phyloP scores from a whole-genome alignment of 2,888 invertebrate genomes.

The Polydrusus tereticollis region DNA sequence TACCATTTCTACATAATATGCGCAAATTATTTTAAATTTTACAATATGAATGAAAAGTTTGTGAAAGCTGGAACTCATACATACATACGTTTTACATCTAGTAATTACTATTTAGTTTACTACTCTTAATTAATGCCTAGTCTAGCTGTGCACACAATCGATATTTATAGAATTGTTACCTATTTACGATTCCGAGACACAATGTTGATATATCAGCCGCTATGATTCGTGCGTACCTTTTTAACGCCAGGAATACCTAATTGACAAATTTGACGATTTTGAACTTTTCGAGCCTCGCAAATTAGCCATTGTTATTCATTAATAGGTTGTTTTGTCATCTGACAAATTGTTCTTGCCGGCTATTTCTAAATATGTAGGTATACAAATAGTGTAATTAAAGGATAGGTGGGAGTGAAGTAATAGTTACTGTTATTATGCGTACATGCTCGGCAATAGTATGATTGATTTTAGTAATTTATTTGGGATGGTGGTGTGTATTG shows the following conservation, averaged over 20 bases:
- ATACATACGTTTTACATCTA: background rate
- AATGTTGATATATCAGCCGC: conserved; percentile 37
- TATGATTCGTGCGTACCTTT: conserved; percentile 27
- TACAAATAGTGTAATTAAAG: background rate
- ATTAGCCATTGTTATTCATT: background rate
- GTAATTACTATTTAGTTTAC: conserved; percentile 39
- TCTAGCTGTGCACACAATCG: conserved; percentile 39
- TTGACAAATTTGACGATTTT: background rate
- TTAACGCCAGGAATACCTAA: background rate
- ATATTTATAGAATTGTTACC: conserved; percentile 45
- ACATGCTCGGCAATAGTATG: too few species aligned
- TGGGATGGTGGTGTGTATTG: too few species aligned
- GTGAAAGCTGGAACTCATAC: conserved; percentile 1
- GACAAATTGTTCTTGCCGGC: background rate
- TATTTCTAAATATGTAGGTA: background rate
- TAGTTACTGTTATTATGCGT: background rate
- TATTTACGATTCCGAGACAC: conserved; percentile 42
- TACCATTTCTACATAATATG: background rate
- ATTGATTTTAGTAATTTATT: too few species aligned
- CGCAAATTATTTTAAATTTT: too few species aligned
- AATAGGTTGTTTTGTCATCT: background rate
- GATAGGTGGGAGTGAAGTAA: background rate
- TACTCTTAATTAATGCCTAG: conserved; percentile 36
- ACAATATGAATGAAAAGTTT: conserved; percentile 33
- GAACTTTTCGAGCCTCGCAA: background rate